Conservation (phyloP, 1,140 invertebrate species). For the Zelostemma sp. region DNA sequence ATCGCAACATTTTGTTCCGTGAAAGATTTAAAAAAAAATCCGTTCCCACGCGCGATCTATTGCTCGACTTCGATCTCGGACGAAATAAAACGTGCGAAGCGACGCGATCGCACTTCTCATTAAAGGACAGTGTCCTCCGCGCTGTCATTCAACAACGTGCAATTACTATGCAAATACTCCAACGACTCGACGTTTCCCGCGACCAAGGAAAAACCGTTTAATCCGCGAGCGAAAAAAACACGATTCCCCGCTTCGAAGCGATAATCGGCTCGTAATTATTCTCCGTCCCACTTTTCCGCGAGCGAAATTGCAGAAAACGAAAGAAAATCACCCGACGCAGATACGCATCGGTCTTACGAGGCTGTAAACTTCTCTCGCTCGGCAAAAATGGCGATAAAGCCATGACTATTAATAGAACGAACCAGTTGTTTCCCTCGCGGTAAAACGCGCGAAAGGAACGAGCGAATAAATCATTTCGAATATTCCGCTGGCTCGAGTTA, state of each 20-base stretch:
- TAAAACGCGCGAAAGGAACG: neutral
- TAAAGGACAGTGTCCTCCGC: conserved; percentile 28
- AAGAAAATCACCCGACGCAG: neutral
- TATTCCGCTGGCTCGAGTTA: too few species aligned
- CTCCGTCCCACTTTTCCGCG: neutral
- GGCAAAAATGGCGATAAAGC: conserved; percentile 44
- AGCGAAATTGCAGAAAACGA: neutral
- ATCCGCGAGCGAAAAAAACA: neutral
- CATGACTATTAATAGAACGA: conserved; percentile 44
- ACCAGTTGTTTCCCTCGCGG: conserved; percentile 23
- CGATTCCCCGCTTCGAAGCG: neutral
- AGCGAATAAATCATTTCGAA: neutral
- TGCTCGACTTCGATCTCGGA: too few species aligned
- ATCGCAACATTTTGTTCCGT: too few species aligned
- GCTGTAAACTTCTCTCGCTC: neutral
- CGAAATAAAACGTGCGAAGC: conserved; percentile 19
- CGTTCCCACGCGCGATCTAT: too few species aligned
- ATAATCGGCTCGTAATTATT: too few species aligned
- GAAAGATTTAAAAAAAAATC: too few species aligned
- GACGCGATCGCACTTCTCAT: conserved; percentile 24
- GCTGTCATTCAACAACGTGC: conserved; percentile 7
- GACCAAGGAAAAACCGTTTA: neutral
- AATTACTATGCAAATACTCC: neutral
- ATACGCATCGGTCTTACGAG: neutral
- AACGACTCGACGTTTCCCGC: neutral